Conservation (phyloP, 2,113 vertebrate species). For the Apeltes quadracus region DNA sequence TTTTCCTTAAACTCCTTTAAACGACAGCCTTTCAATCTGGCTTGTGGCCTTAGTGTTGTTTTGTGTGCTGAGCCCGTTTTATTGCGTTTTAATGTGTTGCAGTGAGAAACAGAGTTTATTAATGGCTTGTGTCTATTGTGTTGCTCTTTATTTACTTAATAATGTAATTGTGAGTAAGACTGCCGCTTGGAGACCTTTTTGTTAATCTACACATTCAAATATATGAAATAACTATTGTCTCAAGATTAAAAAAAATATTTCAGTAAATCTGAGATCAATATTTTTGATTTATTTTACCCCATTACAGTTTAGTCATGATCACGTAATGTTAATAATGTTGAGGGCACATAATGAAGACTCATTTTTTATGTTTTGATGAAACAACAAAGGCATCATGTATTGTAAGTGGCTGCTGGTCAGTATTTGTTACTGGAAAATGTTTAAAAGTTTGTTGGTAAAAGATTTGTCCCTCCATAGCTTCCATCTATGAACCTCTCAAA, state of each 20-base stretch:
- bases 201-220: not conserved
- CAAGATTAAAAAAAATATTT: not conserved
- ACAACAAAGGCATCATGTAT: not conserved
- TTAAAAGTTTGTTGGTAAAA: constrained; percentile 30
- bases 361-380: not conserved
- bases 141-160: not conserved
- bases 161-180: not conserved
- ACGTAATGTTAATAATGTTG: not conserved
- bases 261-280: not conserved
- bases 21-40: constrained; percentile 29
- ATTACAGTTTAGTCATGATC: not conserved
- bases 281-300: not conserved
- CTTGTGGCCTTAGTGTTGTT: constrained; percentile 38
- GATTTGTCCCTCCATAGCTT: constrained; percentile 79
- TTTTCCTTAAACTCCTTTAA: constrained; percentile 52
- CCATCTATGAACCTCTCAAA: constrained; percentile 96
- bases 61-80: constrained; percentile 37
- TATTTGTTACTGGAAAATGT: not conserved
- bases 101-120: constrained; percentile 33
- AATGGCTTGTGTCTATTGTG: constrained; percentile 29
- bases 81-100: constrained; percentile 44
- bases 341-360: not conserved
- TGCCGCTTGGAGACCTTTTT: not conserved
- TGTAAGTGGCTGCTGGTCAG: not conserved
- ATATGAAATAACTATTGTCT: not conserved